A percentile compares a stretch with the other conserved stretches of the same genome.
These are phyloP conservation scores for Lagodon rhomboides DNA, from an alignment of 2,797 vertebrate genomes.

Conservation along the genomic window DNA sequence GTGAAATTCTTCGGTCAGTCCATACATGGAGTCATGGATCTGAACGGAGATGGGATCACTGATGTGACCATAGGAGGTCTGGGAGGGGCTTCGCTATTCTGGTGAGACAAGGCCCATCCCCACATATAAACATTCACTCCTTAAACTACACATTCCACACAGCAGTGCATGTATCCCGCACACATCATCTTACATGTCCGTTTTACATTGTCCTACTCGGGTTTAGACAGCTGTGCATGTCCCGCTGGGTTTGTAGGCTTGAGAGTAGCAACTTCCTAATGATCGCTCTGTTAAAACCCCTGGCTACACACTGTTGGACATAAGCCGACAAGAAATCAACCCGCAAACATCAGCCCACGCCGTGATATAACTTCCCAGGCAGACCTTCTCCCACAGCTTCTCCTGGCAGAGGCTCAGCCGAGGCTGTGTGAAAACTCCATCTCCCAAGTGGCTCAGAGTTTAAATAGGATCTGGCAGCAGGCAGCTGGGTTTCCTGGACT, in stretches of 20 bases:
- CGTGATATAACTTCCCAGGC: slow-evolving; percentile 63
- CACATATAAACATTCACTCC: slow-evolving; percentile 35
- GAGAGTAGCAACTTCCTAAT: slow-evolving; percentile 69
- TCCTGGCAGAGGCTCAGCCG: slow-evolving; percentile 61
- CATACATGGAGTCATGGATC: slow-evolving; percentile 96
- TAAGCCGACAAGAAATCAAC: slow-evolving; percentile 43
- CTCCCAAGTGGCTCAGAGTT: slow-evolving; percentile 70
- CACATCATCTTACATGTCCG: slow-evolving; percentile 41
- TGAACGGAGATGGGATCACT: slow-evolving; percentile 94
- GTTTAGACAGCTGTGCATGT: slow-evolving; percentile 79
- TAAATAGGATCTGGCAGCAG: slow-evolving; percentile 71
- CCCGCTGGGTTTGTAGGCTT: slow-evolving; percentile 59
- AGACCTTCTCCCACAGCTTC: slow-evolving; percentile 69
- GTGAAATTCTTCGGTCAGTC: slow-evolving; percentile 98
- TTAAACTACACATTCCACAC: slow-evolving; percentile 42
- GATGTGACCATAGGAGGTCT: slow-evolving; percentile 97
- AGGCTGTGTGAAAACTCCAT: slow-evolving; percentile 80
- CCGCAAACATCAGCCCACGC: slow-evolving; percentile 61
- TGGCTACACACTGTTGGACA: slow-evolving; percentile 49
- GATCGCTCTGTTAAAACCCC: slow-evolving; percentile 55
- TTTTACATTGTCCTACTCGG: slow-evolving; percentile 40
- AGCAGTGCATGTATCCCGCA: slow-evolving; percentile 25
- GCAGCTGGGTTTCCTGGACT: slow-evolving; percentile 39
- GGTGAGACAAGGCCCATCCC: slow-evolving; percentile 83
- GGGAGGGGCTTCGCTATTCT: slow-evolving; percentile 96